Conservation (phyloP, 2,113 vertebrate genomes). For the Macrotus californicus region DNA sequence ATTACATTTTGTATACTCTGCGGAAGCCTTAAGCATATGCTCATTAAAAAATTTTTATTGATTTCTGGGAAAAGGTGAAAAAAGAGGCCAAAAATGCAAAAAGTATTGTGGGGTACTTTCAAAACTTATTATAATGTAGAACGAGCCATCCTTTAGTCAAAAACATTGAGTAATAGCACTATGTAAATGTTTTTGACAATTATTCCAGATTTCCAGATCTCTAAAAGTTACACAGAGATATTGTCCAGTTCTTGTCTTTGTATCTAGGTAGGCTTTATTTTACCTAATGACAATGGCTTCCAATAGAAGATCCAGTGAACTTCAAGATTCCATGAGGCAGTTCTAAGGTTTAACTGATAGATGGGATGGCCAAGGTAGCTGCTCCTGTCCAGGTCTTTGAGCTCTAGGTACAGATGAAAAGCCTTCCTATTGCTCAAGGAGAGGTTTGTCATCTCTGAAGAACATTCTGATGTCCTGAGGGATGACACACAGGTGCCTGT, state of each 20-base stretch:
- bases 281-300: neutral
- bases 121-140: neutral
- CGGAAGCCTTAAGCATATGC: neutral
- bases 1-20: neutral
- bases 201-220: neutral
- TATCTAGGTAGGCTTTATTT: neutral
- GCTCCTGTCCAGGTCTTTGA: neutral
- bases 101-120: neutral
- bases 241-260: neutral
- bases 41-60: neutral
- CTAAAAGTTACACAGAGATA: neutral
- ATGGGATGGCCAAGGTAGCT: neutral
- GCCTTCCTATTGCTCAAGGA: neutral
- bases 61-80: neutral
- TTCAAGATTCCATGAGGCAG: neutral
- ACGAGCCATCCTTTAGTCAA: neutral
- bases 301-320: neutral
- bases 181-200: constrained; percentile 15
- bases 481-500: neutral
- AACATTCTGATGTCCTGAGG: neutral
- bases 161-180: neutral
- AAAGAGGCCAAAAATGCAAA: neutral
- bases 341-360: neutral
- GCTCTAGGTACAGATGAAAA: neutral
- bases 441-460: neutral